Evolutionary conservation across 2,797 vertebrate genomes (phyloP).

Genomic region (Rhinogobio ventralis): DNA sequence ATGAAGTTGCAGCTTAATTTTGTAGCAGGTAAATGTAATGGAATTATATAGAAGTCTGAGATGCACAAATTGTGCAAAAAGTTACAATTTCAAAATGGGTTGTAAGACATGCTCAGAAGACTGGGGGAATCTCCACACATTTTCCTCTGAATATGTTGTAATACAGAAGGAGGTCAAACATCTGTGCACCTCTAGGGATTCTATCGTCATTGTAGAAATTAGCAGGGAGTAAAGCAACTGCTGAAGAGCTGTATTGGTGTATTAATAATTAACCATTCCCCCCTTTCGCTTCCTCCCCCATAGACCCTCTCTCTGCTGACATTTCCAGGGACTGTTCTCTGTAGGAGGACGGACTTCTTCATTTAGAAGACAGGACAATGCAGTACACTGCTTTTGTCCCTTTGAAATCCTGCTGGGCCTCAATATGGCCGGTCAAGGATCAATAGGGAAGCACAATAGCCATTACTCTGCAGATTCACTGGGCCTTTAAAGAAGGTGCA

Average conservation of each 20-base stretch:
- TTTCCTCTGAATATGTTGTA: slow-evolving; percentile 3
- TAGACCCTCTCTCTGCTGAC: slow-evolving; percentile 55
- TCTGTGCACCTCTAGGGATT: slow-evolving; percentile 59
- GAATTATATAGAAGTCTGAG: neutral
- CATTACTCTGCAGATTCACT: slow-evolving; percentile 61
- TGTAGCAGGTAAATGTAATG: neutral
- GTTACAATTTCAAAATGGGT: neutral
- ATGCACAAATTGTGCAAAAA: neutral
- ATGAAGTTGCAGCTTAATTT: neutral
- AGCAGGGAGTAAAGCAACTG: slow-evolving; percentile 56
- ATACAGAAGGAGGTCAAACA: slow-evolving; percentile 51
- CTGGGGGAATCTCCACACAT: neutral
- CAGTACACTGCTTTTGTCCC: slow-evolving; percentile 65
- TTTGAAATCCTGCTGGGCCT: slow-evolving; percentile 68
- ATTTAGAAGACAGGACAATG: slow-evolving; percentile 67
- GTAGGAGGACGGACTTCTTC: slow-evolving; percentile 66
- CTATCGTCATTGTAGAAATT: slow-evolving; percentile 57
- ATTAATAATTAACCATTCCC: slow-evolving; percentile 65
- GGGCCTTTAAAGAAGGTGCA: slow-evolving; percentile 62
- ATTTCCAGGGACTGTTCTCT: slow-evolving; percentile 58
- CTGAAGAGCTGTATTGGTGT: slow-evolving; percentile 54
- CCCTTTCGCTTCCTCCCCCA: slow-evolving; percentile 45
- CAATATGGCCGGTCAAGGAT: slow-evolving; percentile 73
- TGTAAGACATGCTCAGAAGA: neutral
- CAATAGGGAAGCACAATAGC: slow-evolving; percentile 68